Conservation (phyloP, 2,113 vertebrate species). For the Copsychus sechellarum region DNA sequence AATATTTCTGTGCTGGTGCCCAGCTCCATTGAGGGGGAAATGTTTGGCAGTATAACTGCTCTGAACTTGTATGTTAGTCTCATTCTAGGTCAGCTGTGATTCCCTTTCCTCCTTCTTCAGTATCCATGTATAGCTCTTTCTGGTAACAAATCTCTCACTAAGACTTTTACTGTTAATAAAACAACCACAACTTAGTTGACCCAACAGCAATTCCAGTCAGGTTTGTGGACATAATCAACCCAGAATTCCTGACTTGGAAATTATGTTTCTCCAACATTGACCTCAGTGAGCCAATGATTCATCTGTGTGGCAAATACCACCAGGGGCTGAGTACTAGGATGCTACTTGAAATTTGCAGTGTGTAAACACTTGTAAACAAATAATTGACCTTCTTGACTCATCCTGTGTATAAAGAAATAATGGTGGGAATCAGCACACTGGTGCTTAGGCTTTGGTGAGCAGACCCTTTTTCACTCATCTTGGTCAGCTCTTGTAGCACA, state of each 20-base stretch:
- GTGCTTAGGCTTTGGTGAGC: neutral
- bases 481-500: neutral
- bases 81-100: neutral
- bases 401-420: neutral
- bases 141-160: neutral
- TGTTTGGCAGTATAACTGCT: neutral
- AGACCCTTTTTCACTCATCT: neutral
- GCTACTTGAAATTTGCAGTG: neutral
- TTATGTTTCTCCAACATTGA: neutral
- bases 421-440: neutral
- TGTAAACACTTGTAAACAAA: neutral
- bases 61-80: neutral
- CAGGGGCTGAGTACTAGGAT: neutral
- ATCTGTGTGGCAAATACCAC: neutral
- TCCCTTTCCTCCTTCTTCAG: neutral
- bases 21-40: rapidly evolving
- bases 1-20: neutral
- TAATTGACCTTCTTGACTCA: neutral
- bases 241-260: neutral
- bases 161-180: neutral
- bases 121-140: neutral
- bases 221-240: neutral
- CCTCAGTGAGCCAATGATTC: neutral
- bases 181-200: neutral
- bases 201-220: neutral